Evolutionary conservation across 2,113 vertebrate genomes (phyloP).

Genomic region (Zosterops japonicus): DNA sequence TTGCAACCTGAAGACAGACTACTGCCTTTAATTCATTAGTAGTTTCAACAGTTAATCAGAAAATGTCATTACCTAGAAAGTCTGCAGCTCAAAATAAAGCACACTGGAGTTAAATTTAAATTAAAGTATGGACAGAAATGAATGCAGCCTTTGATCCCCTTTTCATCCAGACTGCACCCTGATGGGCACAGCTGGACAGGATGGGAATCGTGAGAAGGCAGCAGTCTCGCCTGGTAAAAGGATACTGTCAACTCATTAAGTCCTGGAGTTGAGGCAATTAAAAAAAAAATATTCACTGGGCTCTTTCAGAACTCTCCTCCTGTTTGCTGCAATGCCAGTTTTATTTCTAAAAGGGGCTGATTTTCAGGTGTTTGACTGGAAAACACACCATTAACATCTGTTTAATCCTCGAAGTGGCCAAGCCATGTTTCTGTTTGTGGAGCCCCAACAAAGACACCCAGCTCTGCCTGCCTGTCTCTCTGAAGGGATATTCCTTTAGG

Average conservation of each 20-base stretch:
- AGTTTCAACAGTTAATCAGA: conserved; percentile 62
- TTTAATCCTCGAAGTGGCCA: not conserved
- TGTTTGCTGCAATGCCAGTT: not conserved
- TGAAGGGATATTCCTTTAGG: not conserved
- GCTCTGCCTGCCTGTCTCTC: not conserved
- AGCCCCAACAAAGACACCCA: not conserved
- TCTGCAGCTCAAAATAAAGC: conserved; percentile 11
- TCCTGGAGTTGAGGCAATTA: conserved; percentile 30
- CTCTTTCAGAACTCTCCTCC: not conserved
- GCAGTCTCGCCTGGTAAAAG: conserved; percentile 33
- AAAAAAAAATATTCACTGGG: not conserved
- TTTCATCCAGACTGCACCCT: conserved; percentile 61
- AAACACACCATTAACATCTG: not conserved
- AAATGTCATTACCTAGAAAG: conserved; percentile 43
- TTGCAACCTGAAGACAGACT: conserved; percentile 41
- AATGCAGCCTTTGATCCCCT: conserved; percentile 63
- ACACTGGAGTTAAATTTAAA: conserved; percentile 49
- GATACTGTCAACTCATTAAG: conserved; percentile 41
- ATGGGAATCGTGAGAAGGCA: conserved; percentile 17
- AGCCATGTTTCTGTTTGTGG: not conserved
- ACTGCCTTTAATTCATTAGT: conserved; percentile 34
- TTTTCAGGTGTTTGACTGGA: conserved; percentile 3
- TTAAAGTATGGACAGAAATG: conserved; percentile 40
- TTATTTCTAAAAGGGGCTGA: not conserved
- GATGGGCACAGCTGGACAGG: conserved; percentile 64